Conservation (phyloP, 2,113 vertebrate species). For the Megalops atlanticus region DNA sequence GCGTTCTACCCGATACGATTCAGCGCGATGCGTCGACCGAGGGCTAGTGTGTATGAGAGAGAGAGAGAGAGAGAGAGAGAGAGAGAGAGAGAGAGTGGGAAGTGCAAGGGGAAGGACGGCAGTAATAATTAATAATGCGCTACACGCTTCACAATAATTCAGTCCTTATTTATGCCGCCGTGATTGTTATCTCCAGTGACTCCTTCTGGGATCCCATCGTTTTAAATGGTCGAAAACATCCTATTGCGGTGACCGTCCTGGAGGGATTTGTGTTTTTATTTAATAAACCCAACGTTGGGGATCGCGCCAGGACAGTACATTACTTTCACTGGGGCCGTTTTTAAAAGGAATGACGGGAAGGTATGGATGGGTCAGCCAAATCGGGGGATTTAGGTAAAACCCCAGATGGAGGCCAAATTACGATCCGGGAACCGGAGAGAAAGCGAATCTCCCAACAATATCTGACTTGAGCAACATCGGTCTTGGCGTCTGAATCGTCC, state of each 20-base stretch:
- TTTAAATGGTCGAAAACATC: background rate
- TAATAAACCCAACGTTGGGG: constrained; percentile 58
- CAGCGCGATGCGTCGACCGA: background rate
- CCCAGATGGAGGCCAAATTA: constrained; percentile 58
- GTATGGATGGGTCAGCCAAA: constrained; percentile 60
- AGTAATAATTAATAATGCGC: constrained; percentile 17
- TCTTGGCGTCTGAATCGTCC: no score
- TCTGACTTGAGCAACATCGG: background rate
- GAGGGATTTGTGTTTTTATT: background rate
- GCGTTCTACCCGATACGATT: background rate
- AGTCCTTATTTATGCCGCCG: background rate
- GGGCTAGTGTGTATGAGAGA: background rate
- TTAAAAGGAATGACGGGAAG: constrained; percentile 48
- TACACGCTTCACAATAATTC: background rate
- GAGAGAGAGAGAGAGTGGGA: constrained; percentile 6
- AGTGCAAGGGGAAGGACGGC: background rate
- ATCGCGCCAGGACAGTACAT: constrained; percentile 49
- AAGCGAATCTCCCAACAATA: background rate
- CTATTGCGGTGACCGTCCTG: background rate
- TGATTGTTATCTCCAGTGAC: background rate
- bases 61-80: constrained; percentile 1
- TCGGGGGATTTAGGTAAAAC: constrained; percentile 51
- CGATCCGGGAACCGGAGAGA: constrained; percentile 1
- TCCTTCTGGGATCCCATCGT: background rate
- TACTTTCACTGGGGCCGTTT: constrained; percentile 28